Base-by-base conservation (phyloP, 2,113 vertebrate species). In the Campylomormyrus numenius region DNA sequence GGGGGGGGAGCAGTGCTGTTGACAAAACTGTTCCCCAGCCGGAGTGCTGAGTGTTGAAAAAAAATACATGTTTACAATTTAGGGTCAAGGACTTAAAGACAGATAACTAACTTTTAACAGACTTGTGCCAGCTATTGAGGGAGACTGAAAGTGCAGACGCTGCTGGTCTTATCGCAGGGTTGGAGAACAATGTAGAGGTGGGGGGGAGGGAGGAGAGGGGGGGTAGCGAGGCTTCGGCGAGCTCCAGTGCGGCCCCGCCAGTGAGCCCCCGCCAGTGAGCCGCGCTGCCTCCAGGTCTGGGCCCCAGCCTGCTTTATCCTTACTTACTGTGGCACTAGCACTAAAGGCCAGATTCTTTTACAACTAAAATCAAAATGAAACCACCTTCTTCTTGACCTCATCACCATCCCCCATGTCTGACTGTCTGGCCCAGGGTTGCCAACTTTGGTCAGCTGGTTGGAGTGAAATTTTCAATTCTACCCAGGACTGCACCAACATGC, bases 21-120 rank as follows among this genome's bases (percentile, higher is more conserved):
- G 96, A 98, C 95, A 97, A 95, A 98, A 97, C 93, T 97, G 96
- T 95, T 96, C 95, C 91, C 48, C 95, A 96, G 96, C 96, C 96
- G 96, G 93, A 88, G 95, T 97, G 97, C 97, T 97, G 97, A 96
- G 95, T 94, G 93, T 91, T 93, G 94, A 94, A 94, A 94, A 94
- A 94, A 95, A 95, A 96, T 95, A 97, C 97, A 93, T 98, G 97
- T 98, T 98, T 98, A 98, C 97, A 98, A 96, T 94, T 93, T 90
- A 95, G 95, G 98, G 98, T 99, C 98, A 99, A 98, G 98, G 97
- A 97, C 97, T 97, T 96, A 94, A 93, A 96, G 96, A 97, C 96
- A 98, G 98, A 98, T 97, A 97, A 97, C 96, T 96, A 97, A 80
- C 74, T 80, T 80, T 80, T 97, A 97, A 97, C 97, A 96, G 97